Base-by-base conservation (phyloP, 1,140 invertebrate genomes). In the Reticulitermes speratus region DNA sequence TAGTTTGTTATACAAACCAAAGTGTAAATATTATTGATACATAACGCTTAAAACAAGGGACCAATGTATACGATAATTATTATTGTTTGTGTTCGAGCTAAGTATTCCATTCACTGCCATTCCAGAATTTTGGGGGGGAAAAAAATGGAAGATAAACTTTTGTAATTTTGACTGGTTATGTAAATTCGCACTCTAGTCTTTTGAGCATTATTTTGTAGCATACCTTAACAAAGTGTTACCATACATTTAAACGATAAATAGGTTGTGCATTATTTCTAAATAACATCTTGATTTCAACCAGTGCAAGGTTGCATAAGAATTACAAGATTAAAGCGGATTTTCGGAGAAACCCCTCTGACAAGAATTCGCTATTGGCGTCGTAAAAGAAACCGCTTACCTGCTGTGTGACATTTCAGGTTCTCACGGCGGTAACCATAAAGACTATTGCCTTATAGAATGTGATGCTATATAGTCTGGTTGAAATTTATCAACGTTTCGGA, bases 31-130 rank as follows among this genome's bases (percentile, higher is more conserved):
- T 75, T n/a, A 75, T 16, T 25, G n/a, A 75, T 75, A 75, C 14
- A 75, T 75, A 75, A 75, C 65, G 65, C 65, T 75, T 75, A 75
- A 75, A 75, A 75, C n/a, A 30, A n/a, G 65, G 65, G 65, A 75
- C 65, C 65, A 75, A 75, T 75, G 65, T 75, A 75, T 75, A 75
- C 65, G n/a, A 75, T 6, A 9, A 75, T 75, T 12, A 30, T 75
- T 75, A 30, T 14, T 75, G n/a, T 75, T 7, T 75, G 12, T n/a
- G 25, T 75, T 75, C 65, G n/a, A 30, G 9, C n/a, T 75, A 75
- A 75, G 1, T 6, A 30, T 75, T 75, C 65, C 65, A 30, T 75
- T 75, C 65, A 75, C 65, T 75, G 65, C 65, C 65, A 75, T 75
- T 75, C 65, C 65, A 75, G 6, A n/a, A 75, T 75, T 75, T 75